Evolutionary conservation across 2,888 invertebrate genomes (phyloP).

Genomic region (Pyrrhia umbra): DNA sequence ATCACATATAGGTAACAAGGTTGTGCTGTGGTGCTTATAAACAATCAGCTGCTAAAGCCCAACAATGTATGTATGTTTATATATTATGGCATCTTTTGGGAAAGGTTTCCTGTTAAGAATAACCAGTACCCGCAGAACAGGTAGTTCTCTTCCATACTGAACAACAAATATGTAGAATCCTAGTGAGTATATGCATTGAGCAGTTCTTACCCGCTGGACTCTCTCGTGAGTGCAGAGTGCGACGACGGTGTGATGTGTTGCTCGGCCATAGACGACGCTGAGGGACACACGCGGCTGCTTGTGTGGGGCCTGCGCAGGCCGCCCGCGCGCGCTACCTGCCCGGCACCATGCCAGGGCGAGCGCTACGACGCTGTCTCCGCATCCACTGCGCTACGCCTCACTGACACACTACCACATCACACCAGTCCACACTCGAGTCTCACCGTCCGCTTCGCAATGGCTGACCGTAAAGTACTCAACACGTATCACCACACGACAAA

Average conservation of each 20-base stretch:
- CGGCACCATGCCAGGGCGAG: constrained; percentile 89
- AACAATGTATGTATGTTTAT: background rate
- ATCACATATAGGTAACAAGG: constrained; percentile 29
- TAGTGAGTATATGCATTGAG: background rate
- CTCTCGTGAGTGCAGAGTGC: constrained; percentile 94
- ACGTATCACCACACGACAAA: constrained; percentile 66
- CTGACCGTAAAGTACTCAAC: constrained; percentile 61
- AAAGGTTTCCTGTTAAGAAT: constrained; percentile 7
- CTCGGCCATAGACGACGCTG: constrained; percentile 97
- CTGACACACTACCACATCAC: constrained; percentile 72
- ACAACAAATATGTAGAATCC: background rate
- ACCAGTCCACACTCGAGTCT: constrained; percentile 68
- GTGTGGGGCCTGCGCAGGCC: constrained; percentile 90
- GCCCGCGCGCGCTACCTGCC: constrained; percentile 90
- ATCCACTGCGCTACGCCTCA: constrained; percentile 77
- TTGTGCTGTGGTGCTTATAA: constrained; percentile 25
- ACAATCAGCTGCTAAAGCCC: constrained; percentile 42
- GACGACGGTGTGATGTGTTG: constrained; percentile 94
- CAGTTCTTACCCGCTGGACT: constrained; percentile 87
- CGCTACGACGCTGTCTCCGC: constrained; percentile 82
- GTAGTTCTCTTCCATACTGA: background rate
- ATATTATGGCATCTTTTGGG: constrained; percentile 5
- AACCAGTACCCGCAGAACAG: background rate
- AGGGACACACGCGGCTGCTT: constrained; percentile 91
- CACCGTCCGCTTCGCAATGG: constrained; percentile 67